Conservation (phyloP, 2,797 vertebrate genomes). For the Pitangus sulphuratus region DNA sequence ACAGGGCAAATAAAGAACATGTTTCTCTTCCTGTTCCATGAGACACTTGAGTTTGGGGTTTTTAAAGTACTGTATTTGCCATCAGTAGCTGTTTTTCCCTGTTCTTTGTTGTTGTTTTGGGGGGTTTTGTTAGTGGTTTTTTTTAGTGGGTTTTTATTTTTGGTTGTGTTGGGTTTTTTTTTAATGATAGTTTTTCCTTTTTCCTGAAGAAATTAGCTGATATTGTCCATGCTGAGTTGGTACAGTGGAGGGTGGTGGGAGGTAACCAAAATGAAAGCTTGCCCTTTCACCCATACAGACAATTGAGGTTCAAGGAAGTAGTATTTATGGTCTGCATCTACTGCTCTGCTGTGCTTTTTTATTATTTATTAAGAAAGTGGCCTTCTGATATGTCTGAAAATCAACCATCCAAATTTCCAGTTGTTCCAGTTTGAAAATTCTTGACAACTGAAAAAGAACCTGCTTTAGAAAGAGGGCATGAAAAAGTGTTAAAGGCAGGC, state of each 20-base stretch:
- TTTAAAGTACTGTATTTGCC: not conserved
- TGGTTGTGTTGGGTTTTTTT: not conserved
- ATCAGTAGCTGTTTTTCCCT: not conserved
- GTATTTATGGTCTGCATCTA: not conserved
- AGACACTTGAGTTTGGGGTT: not conserved
- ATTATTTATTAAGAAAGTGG: not conserved
- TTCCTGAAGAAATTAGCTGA: not conserved
- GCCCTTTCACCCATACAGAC: not conserved
- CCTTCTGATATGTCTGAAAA: not conserved
- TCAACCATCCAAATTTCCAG: not conserved
- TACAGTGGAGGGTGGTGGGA: rapidly evolving
- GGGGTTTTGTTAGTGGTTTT: not conserved
- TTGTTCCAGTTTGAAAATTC: not conserved
- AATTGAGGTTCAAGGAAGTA: not conserved
- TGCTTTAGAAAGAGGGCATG: not conserved
- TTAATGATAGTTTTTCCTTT: not conserved
- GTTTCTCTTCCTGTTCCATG: not conserved
- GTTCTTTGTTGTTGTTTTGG: not conserved
- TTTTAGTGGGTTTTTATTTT: no score
- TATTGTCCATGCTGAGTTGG: not conserved
- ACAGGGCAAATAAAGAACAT: not conserved
- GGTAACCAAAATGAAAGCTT: not conserved
- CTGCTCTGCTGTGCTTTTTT: not conserved
- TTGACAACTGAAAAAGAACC: constrained; percentile 2
- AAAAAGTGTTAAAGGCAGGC: constrained; percentile 19